Conservation (phyloP, 2,113 vertebrate species). For the Passer domesticus region DNA sequence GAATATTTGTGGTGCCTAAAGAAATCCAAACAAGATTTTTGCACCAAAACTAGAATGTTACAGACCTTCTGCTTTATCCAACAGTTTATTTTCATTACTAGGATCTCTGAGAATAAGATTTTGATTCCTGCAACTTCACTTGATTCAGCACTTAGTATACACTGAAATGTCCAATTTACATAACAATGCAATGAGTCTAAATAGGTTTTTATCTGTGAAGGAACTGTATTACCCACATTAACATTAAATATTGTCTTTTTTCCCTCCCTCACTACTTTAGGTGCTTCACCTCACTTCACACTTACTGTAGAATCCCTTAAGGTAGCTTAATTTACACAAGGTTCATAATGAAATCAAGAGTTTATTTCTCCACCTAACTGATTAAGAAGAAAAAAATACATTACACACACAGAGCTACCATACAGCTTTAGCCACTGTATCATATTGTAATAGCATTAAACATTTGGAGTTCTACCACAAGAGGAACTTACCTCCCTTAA, state of each 20-base stretch:
- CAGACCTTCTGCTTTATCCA: not conserved
- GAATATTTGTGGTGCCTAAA: not conserved
- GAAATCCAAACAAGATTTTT: not conserved
- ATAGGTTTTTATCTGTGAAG: not conserved
- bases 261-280: not conserved
- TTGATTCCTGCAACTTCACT: not conserved
- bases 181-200: not conserved
- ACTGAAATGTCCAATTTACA: not conserved
- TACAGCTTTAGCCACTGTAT: not conserved
- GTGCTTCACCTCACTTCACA: not conserved
- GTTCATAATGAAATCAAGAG: not conserved
- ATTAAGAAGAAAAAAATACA: not conserved
- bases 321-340: not conserved
- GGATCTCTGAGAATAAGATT: not conserved
- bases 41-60: not conserved
- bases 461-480: not conserved
- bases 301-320: not conserved
- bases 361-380: not conserved
- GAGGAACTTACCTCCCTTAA: slow-evolving; percentile 88
- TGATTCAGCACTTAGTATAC: not conserved
- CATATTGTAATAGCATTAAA: not conserved
- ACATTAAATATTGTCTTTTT: not conserved
- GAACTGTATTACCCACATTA: not conserved
- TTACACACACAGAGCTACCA: not conserved
- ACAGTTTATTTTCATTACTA: not conserved